Percentiles rank a stretch among this genome's conserved stretches.
Evolutionary conservation across 2,797 vertebrate genomes (phyloP).

Genomic region (Rhinatrema bivittatum): DNA sequence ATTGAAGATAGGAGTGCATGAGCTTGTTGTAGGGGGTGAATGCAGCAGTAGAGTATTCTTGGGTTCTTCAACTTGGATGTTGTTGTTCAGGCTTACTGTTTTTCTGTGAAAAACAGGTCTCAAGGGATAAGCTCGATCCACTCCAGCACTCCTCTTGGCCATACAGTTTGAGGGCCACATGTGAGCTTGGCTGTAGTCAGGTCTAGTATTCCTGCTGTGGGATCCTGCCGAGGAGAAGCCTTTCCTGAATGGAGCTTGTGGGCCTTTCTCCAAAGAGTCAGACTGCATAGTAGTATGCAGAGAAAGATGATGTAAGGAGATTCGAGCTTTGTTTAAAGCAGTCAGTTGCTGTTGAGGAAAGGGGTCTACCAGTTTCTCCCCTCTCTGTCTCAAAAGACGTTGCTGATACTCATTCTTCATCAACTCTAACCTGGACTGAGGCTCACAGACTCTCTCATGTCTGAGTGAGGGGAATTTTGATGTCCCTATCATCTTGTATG

Average conservation of each 20-base stretch:
- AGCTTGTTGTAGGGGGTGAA: neutral
- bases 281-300: too few species aligned
- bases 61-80: slow-evolving; percentile 2
- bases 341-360: slow-evolving; percentile 20
- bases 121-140: slow-evolving; percentile 59
- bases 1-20: neutral
- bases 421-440: slow-evolving; percentile 15
- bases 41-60: neutral
- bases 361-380: slow-evolving; percentile 17
- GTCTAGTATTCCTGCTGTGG: slow-evolving; percentile 4
- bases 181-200: slow-evolving; percentile 17
- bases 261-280: neutral
- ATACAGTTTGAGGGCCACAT: slow-evolving; percentile 19
- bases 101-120: slow-evolving; percentile 63
- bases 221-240: slow-evolving; percentile 13
- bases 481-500: slow-evolving; percentile 15
- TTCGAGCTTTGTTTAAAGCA: slow-evolving; percentile 2
- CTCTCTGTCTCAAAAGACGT: slow-evolving; percentile 27
- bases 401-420: slow-evolving; percentile 25
- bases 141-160: slow-evolving; percentile 31
- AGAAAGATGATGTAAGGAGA: slow-evolving; percentile 7
- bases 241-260: slow-evolving; percentile 12
- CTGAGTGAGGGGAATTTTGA: slow-evolving; percentile 21
- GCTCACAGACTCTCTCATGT: slow-evolving; percentile 10
- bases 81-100: slow-evolving; percentile 1